phyloP scores from a whole-genome alignment of 2,113 vertebrate genomes.

The Corapipo altera region DNA sequence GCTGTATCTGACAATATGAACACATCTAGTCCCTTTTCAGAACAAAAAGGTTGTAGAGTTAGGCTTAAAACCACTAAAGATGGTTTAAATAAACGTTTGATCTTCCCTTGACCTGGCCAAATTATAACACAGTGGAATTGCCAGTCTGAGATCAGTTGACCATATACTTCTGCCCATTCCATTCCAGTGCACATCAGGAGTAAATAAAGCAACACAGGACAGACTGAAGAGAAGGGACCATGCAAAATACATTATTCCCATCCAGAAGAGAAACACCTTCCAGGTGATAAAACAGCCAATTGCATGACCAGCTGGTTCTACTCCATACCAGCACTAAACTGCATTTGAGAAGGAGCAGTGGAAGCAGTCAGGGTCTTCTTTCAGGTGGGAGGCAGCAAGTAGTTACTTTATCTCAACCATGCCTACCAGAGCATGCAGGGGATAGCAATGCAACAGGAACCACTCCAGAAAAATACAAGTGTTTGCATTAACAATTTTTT shows the following conservation, averaged over 20 bases:
- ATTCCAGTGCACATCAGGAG: background rate
- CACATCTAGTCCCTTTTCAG: background rate
- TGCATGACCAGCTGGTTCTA: background rate
- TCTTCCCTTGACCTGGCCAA: background rate
- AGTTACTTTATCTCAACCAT: background rate
- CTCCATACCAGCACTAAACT: background rate
- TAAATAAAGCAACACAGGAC: background rate
- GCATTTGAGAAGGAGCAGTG: background rate
- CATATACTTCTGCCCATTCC: background rate
- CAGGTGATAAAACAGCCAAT: background rate
- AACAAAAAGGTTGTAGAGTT: background rate
- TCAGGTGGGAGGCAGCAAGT: background rate
- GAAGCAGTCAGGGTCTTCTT: background rate
- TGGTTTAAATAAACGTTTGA: background rate
- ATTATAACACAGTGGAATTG: background rate
- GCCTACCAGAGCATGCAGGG: background rate
- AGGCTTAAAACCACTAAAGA: background rate
- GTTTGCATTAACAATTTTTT: background rate
- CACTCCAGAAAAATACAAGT: background rate
- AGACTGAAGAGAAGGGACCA: background rate
- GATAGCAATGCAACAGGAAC: background rate
- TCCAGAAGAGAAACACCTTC: rapidly evolving
- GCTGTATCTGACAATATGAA: background rate
- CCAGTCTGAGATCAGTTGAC: background rate
- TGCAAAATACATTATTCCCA: rapidly evolving